These are phyloP conservation scores for Prionchulus punctatus DNA, from an alignment of 2,888 invertebrate species.

Conservation along the genomic window DNA sequence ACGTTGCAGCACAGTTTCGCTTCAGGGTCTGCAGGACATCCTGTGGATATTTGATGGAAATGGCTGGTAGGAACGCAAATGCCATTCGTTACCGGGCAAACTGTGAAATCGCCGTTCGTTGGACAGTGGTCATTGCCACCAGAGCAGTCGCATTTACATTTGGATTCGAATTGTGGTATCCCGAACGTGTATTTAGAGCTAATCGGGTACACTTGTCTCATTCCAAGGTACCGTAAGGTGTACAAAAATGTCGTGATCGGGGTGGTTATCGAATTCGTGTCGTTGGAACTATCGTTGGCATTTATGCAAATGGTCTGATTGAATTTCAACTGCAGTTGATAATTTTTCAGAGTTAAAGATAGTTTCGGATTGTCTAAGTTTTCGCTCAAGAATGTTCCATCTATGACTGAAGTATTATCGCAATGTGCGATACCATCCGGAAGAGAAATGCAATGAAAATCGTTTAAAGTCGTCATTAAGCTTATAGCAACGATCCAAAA, in stretches of 20 bases:
- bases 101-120: conserved; percentile 19
- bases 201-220: conserved; percentile 24
- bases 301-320: too few species aligned
- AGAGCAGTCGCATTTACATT: conserved; percentile 17
- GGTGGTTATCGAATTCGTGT: too few species aligned
- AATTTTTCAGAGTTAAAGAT: too few species aligned
- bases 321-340: too few species aligned
- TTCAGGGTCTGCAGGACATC: conserved; percentile 16
- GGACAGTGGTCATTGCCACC: conserved; percentile 20
- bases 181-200: conserved; percentile 14
- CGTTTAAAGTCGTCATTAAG: too few species aligned
- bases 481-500: too few species aligned
- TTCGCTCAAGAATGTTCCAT: too few species aligned
- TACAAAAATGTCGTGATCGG: conserved; percentile 16
- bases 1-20: conserved; percentile 21
- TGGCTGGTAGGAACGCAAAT: conserved; percentile 21
- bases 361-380: too few species aligned
- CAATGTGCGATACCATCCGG: too few species aligned
- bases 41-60: conserved; percentile 17
- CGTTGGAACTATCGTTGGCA: too few species aligned
- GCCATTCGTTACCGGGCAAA: background rate
- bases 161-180: conserved; percentile 12
- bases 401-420: too few species aligned
- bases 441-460: too few species aligned
- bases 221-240: conserved; percentile 8